Conservation (phyloP, 2,797 vertebrate genomes). For the Kryptopterus vitreolus region DNA sequence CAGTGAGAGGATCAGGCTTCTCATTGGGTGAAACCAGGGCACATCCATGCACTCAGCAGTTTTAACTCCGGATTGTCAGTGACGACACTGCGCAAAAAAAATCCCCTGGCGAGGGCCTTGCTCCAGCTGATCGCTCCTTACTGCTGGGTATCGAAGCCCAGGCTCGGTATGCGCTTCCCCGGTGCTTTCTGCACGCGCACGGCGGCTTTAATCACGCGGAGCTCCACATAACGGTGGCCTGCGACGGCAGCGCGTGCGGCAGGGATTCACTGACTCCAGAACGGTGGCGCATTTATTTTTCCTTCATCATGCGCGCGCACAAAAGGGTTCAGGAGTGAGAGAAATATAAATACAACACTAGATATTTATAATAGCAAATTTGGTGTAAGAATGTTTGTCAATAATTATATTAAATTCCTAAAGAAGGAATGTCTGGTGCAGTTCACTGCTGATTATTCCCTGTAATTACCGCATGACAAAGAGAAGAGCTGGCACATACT, state of each 20-base stretch:
- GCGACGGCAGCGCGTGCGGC: neutral
- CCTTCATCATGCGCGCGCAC: no score
- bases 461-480: neutral
- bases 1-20: neutral
- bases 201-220: neutral
- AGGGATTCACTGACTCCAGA: neutral
- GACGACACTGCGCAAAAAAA: conserved; percentile 30
- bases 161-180: neutral
- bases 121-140: neutral
- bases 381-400: no score
- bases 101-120: neutral
- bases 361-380: no score
- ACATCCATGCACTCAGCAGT: neutral
- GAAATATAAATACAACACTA: no score
- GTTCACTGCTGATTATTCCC: neutral
- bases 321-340: no score
- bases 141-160: neutral
- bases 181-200: neutral
- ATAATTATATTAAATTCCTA: neutral
- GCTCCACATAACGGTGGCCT: neutral
- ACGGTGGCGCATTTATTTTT: neutral
- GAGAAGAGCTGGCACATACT: conserved; percentile 28
- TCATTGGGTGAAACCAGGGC: neutral
- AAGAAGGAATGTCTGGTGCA: neutral
- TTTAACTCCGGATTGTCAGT: neutral